phyloP scores from a whole-genome alignment of 2,797 vertebrate species.

The Lepus oiostolus region DNA sequence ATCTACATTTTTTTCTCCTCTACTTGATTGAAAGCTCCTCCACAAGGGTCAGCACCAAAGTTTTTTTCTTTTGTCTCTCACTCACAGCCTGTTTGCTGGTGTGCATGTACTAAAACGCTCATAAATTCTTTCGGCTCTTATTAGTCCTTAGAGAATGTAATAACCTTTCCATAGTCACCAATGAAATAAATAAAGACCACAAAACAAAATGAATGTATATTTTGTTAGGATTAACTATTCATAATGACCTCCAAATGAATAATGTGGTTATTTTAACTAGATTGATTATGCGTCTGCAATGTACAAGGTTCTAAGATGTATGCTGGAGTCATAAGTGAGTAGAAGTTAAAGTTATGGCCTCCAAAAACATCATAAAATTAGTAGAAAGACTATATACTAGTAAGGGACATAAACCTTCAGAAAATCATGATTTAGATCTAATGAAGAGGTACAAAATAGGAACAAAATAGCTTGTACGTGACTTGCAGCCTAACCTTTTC shows the following conservation, averaged over 20 bases:
- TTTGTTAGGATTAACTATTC: conserved; percentile 58
- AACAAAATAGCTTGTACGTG: neutral
- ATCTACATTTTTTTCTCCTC: neutral
- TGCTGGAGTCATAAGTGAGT: neutral
- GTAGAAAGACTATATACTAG: neutral
- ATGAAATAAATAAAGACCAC: conserved; percentile 55
- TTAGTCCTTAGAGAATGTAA: conserved; percentile 22
- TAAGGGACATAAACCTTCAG: neutral
- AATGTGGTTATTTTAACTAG: conserved; percentile 47
- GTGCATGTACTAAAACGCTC: neutral
- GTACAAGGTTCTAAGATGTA: neutral
- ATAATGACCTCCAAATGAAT: conserved; percentile 53
- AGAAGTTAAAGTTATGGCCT: neutral
- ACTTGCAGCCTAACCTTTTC: neutral
- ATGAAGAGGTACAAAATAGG: neutral
- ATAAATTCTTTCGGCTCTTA: conserved; percentile 20
- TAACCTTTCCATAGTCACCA: conserved; percentile 19
- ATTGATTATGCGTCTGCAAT: neutral
- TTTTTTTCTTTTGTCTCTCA: neutral
- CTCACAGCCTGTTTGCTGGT: neutral
- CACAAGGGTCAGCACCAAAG: neutral
- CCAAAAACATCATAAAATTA: neutral
- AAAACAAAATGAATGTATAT: conserved; percentile 28
- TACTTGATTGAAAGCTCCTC: neutral
- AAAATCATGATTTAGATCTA: neutral